Conservation (phyloP, 2,888 invertebrate genomes). For the Nipponacmea schrenckii region DNA sequence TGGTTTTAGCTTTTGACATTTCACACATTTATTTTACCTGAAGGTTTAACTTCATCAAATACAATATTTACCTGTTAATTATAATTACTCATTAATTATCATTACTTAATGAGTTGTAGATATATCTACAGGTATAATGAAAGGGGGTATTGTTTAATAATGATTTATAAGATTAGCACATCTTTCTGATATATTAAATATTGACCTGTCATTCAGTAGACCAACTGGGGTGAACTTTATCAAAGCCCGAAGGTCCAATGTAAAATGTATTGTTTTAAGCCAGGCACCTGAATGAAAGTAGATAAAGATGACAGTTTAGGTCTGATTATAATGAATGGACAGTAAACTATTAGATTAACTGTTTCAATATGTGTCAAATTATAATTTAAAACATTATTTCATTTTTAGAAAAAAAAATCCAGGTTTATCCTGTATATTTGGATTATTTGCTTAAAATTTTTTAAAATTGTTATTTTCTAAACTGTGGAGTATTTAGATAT, state of each 20-base stretch:
- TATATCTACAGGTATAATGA: too few species aligned
- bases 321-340: too few species aligned
- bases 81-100: conserved; percentile 5
- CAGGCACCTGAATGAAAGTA: too few species aligned
- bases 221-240: not conserved
- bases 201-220: not conserved
- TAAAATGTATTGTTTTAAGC: too few species aligned
- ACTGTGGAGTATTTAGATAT: too few species aligned
- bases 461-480: too few species aligned
- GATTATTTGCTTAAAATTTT: too few species aligned
- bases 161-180: too few species aligned
- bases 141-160: too few species aligned
- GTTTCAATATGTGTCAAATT: not conserved
- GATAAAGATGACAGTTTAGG: too few species aligned
- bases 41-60: not conserved
- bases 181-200: not conserved
- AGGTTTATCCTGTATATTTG: too few species aligned
- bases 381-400: not conserved
- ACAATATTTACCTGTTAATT: conserved; percentile 1
- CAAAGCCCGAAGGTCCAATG: not conserved
- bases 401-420: too few species aligned
- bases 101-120: not conserved
- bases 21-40: not conserved
- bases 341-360: not conserved
- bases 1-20: not conserved